A percentile compares a stretch with the other conserved stretches of the same genome.
Conservation (phyloP, 2,113 vertebrate species). For the Sander lucioperca region DNA sequence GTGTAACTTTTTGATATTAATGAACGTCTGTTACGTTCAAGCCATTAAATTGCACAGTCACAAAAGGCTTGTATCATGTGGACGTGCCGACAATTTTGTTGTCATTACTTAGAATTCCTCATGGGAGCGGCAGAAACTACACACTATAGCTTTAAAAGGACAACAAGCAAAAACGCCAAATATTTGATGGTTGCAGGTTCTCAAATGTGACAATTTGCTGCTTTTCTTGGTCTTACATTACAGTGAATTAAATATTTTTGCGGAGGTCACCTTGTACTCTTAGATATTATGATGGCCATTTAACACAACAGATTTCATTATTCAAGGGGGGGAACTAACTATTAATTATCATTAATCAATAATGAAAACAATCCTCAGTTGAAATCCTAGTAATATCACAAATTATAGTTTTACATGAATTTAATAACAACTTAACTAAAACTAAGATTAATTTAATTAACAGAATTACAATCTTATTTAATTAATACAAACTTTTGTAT, state of each 20-base stretch:
- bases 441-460: too few relatives aligned
- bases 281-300: background rate
- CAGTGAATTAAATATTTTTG: background rate
- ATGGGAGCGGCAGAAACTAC: too few relatives aligned
- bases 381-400: background rate
- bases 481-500: background rate
- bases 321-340: too few relatives aligned
- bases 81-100: too few relatives aligned
- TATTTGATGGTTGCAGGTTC: background rate
- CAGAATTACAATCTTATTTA: too few relatives aligned
- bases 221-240: background rate
- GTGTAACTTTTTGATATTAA: too few relatives aligned
- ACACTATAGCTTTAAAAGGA: too few relatives aligned
- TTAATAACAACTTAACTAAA: background rate
- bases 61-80: too few relatives aligned
- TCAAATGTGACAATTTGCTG: background rate
- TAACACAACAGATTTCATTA: too few relatives aligned
- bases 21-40: too few relatives aligned
- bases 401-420: background rate
- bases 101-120: too few relatives aligned
- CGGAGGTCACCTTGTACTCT: background rate
- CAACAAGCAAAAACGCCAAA: background rate
- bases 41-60: too few relatives aligned
- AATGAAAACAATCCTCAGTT: background rate
- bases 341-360: background rate